Evolutionary conservation across 2,797 vertebrate species (phyloP).

Genomic region (Podargus strigoides): DNA sequence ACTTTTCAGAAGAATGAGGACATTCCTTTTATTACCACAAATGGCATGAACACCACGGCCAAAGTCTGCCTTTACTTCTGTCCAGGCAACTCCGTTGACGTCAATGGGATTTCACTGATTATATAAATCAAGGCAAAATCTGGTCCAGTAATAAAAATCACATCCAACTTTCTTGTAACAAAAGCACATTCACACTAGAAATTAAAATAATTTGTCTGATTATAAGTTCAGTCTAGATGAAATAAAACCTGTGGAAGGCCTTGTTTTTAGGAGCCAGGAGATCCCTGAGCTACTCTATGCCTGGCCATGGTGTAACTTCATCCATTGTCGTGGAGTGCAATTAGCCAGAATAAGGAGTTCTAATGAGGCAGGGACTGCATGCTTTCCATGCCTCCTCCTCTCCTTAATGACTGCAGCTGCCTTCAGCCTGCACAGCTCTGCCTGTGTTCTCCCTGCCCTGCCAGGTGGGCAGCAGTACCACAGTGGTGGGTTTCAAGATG

Average conservation of each 20-base stretch:
- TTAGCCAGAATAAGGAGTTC: not conserved
- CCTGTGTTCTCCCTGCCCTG: not conserved
- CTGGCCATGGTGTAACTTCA: not conserved
- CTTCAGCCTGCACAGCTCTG: not conserved
- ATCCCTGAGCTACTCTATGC: not conserved
- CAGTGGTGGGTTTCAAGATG: fast-evolving
- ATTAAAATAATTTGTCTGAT: not conserved
- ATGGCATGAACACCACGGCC: slow-evolving; percentile 18
- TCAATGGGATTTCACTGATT: slow-evolving; percentile 58
- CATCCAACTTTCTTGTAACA: slow-evolving; percentile 30
- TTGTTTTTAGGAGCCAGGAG: not conserved
- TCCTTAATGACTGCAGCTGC: not conserved
- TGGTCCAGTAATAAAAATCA: slow-evolving; percentile 31
- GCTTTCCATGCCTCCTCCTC: not conserved
- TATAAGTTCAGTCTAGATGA: not conserved
- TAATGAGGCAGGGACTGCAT: not conserved
- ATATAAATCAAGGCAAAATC: slow-evolving; percentile 45
- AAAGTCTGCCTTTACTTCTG: slow-evolving; percentile 47
- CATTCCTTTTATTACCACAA: slow-evolving; percentile 63
- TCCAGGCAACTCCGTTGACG: slow-evolving; percentile 52
- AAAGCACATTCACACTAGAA: not conserved
- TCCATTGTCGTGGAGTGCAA: not conserved
- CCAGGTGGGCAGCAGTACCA: not conserved
- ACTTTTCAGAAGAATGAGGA: slow-evolving; percentile 48
- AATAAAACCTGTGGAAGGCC: not conserved